A percentile compares a stretch with the other conserved stretches of the same genome.
Conservation (phyloP, 2,797 vertebrate genomes). For the Ispidina lecontei region DNA sequence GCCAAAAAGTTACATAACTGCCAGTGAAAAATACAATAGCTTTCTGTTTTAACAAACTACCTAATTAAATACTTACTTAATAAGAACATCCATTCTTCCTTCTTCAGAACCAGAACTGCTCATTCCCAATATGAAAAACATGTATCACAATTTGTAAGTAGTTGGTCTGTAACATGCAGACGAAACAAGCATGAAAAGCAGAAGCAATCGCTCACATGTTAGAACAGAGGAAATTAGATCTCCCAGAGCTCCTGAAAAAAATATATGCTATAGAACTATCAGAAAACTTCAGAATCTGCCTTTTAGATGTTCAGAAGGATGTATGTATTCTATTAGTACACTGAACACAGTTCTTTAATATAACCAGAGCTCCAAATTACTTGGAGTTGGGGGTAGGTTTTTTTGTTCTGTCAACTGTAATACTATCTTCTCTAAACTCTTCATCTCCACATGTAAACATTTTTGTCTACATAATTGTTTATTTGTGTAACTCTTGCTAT, state of each 20-base stretch:
- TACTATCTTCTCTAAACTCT: neutral
- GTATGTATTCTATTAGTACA: neutral
- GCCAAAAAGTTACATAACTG: constrained; percentile 54
- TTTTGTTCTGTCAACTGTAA: neutral
- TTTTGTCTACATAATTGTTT: neutral
- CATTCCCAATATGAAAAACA: neutral
- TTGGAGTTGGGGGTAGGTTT: neutral
- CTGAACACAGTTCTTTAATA: neutral
- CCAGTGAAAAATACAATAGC: constrained; percentile 25
- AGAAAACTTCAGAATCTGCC: neutral
- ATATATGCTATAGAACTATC: neutral
- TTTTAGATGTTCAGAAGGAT: neutral
- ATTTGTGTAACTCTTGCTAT: neutral
- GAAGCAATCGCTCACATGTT: neutral
- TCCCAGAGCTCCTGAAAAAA: neutral
- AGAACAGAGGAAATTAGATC: neutral
- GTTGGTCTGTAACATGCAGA: neutral
- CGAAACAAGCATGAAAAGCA: neutral
- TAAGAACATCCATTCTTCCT: neutral
- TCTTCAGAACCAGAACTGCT: neutral
- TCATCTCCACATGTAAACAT: neutral
- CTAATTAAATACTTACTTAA: constrained; percentile 12
- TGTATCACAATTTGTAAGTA: neutral
- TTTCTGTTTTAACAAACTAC: constrained; percentile 33
- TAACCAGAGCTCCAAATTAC: neutral